phyloP scores from a whole-genome alignment of 2,888 invertebrate species.

The Agrochola circellaris region DNA sequence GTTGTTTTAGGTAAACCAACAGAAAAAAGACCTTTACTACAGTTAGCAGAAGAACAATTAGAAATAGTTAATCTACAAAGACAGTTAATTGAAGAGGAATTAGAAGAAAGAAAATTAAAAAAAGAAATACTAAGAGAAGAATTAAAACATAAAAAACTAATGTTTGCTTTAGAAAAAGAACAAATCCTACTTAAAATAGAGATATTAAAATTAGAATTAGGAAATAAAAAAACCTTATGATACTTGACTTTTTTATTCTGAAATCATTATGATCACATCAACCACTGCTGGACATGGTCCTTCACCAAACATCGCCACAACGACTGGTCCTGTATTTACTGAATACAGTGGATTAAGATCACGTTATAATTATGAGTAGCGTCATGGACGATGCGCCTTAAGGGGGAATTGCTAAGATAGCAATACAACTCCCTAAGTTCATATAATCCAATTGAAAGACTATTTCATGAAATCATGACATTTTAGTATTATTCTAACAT shows the following conservation, averaged over 20 bases:
- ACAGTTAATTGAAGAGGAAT: slow-evolving; percentile 10
- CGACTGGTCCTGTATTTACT: no score
- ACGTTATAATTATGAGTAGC: no score
- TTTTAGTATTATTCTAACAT: no score
- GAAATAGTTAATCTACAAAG: slow-evolving; percentile 13
- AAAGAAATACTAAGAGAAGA: slow-evolving; percentile 5
- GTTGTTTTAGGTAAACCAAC: slow-evolving; percentile 2
- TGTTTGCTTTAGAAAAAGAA: slow-evolving; percentile 35
- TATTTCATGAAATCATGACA: no score
- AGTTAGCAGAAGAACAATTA: slow-evolving; percentile 8
- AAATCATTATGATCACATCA: neutral
- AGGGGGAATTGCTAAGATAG: no score
- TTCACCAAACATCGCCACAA: no score
- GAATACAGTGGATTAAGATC: no score
- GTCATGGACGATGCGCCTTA: no score
- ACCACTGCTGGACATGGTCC: neutral
- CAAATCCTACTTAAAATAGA: slow-evolving; percentile 21
- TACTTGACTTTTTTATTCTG: slow-evolving; percentile 4
- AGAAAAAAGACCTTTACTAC: neutral
- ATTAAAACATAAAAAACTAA: slow-evolving; percentile 23
- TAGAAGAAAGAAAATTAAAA: slow-evolving; percentile 20
- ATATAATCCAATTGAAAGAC: no score
- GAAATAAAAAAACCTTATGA: slow-evolving; percentile 6
- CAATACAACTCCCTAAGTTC: no score
- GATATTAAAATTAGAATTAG: slow-evolving; percentile 25